Percentiles rank a stretch among this genome's conserved stretches.
Evolutionary conservation across 2,797 vertebrate species (phyloP).

Genomic region (Siniperca undulata): DNA sequence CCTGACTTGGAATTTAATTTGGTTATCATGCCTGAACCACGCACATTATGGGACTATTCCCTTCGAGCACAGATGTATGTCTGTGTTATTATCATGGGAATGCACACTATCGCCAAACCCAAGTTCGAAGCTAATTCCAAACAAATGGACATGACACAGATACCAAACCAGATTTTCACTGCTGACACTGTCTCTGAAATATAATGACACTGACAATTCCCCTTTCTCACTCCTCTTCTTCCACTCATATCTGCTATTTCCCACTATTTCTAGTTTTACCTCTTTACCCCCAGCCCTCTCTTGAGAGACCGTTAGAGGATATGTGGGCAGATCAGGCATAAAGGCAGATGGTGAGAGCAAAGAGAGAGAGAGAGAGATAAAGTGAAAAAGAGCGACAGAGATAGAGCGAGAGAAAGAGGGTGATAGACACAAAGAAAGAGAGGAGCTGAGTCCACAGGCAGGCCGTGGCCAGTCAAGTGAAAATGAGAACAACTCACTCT

Average conservation of each 20-base stretch:
- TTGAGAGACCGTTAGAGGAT: slow-evolving; percentile 70
- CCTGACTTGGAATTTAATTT: neutral
- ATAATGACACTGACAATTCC: neutral
- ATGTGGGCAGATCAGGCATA: slow-evolving; percentile 73
- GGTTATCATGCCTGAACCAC: neutral
- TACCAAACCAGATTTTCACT: neutral
- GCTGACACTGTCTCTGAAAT: neutral
- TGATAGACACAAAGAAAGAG: slow-evolving; percentile 45
- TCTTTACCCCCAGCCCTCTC: slow-evolving; percentile 39
- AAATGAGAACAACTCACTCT: slow-evolving; percentile 71
- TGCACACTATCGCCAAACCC: neutral
- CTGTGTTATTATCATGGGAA: neutral
- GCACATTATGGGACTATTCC: neutral
- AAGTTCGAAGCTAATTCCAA: neutral
- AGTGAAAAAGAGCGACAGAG: slow-evolving; percentile 4
- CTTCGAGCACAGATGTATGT: neutral
- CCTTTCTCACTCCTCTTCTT: slow-evolving; percentile 3
- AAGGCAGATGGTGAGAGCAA: slow-evolving; percentile 77
- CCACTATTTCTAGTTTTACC: slow-evolving; percentile 41
- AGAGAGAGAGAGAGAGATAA: slow-evolving; percentile 30
- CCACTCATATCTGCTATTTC: slow-evolving; percentile 38
- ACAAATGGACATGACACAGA: neutral
- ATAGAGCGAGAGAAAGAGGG: slow-evolving; percentile 25
- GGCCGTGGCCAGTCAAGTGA: slow-evolving; percentile 73
- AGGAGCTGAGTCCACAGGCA: slow-evolving; percentile 71